Evolutionary conservation across 2,113 vertebrate genomes (phyloP), one percentile per base, ranked within the genome.

Genomic region (Sinocyclocheilus rhinocerous): DNA sequence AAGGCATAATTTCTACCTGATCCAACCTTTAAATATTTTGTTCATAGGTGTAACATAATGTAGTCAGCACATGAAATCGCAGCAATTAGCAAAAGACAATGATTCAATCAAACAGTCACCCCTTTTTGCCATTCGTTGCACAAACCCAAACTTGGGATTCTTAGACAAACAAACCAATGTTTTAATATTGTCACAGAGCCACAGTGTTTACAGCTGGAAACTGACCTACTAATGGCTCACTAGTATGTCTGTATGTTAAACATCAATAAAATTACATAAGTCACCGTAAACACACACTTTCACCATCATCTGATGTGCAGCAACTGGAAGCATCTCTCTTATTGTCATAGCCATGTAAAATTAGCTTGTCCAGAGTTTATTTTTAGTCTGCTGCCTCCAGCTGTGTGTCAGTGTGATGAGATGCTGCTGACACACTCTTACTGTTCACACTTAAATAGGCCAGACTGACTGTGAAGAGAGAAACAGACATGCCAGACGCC

Each of bases 281-380:
- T 22, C 18, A n/a, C 24, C 20, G 11, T 36, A 81, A 72, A 76
- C 39, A 55, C 65, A 55, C 22, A 82, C 73, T 36, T 55, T 42
- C 67, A 33, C 78, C 36, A 36, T 13, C n/a, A 67, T 70, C 50
- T 78, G n/a, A 42, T 11, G 16, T 48, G 76, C 50, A 45, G 57
- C 29, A 36, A 45, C 77, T 81, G 65, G 57, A 84, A 86, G 83
- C 24, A 20, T 4, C 81, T 77, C 85, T 4, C 20, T 61, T 87
- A 89, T 88, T 85, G 80, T 86, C 84, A 78, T 15, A 76, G 45
- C 73, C 39, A 22, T 85, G 81, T 50, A 70, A 63, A 88, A 67
- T 61, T 15, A n/a, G 63, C 16, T 67, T 45, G 84, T 73, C 70
- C n/a, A 15, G 45, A 36, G 72, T 78, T 85, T 90, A 85, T 90